phyloP scores from a whole-genome alignment of 2,113 vertebrate genomes.

The Hystrix brachyura region DNA sequence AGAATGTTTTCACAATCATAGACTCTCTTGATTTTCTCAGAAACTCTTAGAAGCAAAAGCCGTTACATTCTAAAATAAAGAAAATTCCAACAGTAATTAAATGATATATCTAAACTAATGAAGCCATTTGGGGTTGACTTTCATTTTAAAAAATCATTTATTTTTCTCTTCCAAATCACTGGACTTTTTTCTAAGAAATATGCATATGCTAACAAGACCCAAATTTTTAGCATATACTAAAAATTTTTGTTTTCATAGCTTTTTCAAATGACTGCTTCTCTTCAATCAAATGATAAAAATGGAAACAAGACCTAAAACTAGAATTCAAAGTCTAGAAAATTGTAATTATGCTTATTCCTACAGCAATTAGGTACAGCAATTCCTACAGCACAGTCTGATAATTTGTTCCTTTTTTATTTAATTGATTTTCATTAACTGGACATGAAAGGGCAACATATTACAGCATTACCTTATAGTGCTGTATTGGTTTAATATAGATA shows the following conservation, averaged over 20 bases:
- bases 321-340: neutral
- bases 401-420: neutral
- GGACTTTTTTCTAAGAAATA: neutral
- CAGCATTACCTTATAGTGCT: neutral
- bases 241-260: neutral
- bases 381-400: neutral
- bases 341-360: neutral
- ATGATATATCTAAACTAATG: neutral
- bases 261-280: neutral
- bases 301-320: neutral
- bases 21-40: neutral
- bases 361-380: neutral
- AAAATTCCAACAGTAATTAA: neutral
- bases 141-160: neutral
- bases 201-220: neutral
- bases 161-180: conserved; percentile 15
- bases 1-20: neutral
- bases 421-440: neutral
- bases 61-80: neutral
- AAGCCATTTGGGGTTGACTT: neutral
- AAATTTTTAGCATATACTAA: neutral
- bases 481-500: neutral
- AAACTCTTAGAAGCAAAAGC: neutral
- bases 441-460: neutral
- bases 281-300: neutral